Conservation (phyloP, 2,113 vertebrate species). For the Corythoichthys haematopterus region DNA sequence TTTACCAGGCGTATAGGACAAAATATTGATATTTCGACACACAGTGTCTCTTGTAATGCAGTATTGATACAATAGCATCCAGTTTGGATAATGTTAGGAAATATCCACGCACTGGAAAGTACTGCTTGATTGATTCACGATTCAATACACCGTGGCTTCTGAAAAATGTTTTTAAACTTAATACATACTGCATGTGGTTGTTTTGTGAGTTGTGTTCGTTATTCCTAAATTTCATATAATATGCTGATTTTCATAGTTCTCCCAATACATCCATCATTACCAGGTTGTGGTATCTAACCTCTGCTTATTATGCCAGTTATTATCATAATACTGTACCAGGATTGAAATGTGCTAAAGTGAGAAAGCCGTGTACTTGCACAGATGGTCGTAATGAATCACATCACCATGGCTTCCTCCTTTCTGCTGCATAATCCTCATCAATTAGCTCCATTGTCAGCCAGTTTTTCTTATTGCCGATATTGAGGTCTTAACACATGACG, state of each 20-base stretch:
- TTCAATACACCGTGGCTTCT: background rate
- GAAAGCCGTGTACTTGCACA: constrained; percentile 49
- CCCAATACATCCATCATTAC: no score
- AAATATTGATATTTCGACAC: background rate
- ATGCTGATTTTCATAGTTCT: no score
- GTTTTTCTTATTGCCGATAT: constrained; percentile 48
- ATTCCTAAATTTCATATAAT: no score
- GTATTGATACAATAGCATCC: background rate
- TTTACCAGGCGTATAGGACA: background rate
- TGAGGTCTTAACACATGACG: constrained; percentile 40
- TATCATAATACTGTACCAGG: background rate
- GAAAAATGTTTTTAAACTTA: background rate
- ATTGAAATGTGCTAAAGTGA: constrained; percentile 28
- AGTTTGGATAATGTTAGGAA: background rate
- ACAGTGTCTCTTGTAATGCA: background rate
- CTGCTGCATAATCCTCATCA: constrained; percentile 59
- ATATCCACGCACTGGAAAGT: background rate
- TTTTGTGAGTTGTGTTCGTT: background rate
- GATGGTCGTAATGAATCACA: constrained; percentile 58
- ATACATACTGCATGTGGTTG: background rate
- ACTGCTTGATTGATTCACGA: background rate
- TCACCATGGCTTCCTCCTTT: constrained; percentile 56
- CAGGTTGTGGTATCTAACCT: background rate
- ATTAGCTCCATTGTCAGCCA: constrained; percentile 58
- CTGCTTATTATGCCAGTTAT: background rate